A percentile compares a stretch with the other conserved stretches of the same genome.
Conservation (phyloP, 2,113 vertebrate genomes). For the Riparia riparia region DNA sequence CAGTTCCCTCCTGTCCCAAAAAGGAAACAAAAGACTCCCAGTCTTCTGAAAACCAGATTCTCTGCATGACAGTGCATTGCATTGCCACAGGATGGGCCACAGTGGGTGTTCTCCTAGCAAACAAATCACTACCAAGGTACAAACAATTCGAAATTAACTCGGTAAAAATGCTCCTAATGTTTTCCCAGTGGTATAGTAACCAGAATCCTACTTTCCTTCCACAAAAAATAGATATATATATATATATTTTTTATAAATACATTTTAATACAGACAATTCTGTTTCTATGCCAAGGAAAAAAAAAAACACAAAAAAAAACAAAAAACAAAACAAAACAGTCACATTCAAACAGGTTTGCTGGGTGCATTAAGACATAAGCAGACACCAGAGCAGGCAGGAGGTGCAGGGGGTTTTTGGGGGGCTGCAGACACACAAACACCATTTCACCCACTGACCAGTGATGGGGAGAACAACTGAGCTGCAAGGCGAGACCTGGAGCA, state of each 20-base stretch:
- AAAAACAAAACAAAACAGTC: background rate
- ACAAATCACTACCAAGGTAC: constrained; percentile 13
- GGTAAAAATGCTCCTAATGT: constrained; percentile 7
- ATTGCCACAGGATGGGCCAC: constrained; percentile 1
- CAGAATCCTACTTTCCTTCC: constrained; percentile 56
- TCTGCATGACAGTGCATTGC: constrained; percentile 21
- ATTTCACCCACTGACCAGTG: background rate
- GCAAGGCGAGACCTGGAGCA: background rate
- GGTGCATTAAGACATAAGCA: constrained; percentile 4
- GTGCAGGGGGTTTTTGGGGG: background rate
- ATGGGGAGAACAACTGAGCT: background rate
- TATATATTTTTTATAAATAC: constrained; percentile 62
- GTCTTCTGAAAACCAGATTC: constrained; percentile 26
- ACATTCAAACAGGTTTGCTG: constrained; percentile 47
- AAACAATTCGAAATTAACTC: constrained; percentile 60
- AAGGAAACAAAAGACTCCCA: constrained; percentile 47
- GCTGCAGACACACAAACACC: background rate
- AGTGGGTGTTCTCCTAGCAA: constrained; percentile 36
- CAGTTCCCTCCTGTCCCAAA: background rate
- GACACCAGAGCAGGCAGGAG: constrained; percentile 38
- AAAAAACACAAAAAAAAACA: background rate
- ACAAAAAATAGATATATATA: constrained; percentile 62
- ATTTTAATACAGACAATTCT: constrained; percentile 63
- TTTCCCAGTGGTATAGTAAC: background rate
- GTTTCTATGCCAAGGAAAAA: constrained; percentile 11